Evolutionary conservation across 1,140 invertebrate species (phyloP), one percentile per base, ranked within the genome.

Genomic region (Brachionus rotundiformis): DNA sequence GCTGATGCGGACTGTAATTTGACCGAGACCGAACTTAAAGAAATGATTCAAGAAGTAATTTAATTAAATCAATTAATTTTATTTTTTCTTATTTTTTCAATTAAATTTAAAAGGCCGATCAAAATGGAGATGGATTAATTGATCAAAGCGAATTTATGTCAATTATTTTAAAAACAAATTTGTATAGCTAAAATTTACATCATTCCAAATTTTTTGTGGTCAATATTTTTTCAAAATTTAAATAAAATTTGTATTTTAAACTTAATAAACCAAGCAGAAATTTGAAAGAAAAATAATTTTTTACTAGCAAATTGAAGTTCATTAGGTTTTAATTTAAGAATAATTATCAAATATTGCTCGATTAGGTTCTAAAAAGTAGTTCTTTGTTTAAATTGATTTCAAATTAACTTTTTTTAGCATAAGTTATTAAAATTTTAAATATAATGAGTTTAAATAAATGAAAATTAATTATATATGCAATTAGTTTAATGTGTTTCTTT

Each of bases 151-250:
- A 88, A 83, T 88, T 88, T 36, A 86, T 87, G 54, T 71, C 84
- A 63, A 86, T 88, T n/a, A 88, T 88, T 85, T 82, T 87, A 31
- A 85, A 87, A 80, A 88, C 87, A 29, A 88, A 87, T 82, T 83
- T 88, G 4, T 88, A 87, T 73, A 87, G 81, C 54, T 33, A n/a
- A 41, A 71, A 36, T 39, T n/a, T n/a, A n/a, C n/a, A n/a, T 33
- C 4, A 63, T 63, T 63, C 61, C 29, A 19, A n/a, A n/a, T n/a
- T n/a, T n/a, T n/a, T n/a, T n/a, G n/a, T n/a, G n/a, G n/a, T n/a
- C n/a, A n/a, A 39, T 23, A 54, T 54, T 7, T 54, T 54, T 54
- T 54, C 23, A 7, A 16, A 54, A 54, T 19, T 19, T 25, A 54
- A 54, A 54, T 49, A 49, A 49, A 41, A 41, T 41, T 41, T 41